These are phyloP conservation scores for Laterallus jamaicensis DNA, from an alignment of 2,113 vertebrate species.

Conservation along the genomic window DNA sequence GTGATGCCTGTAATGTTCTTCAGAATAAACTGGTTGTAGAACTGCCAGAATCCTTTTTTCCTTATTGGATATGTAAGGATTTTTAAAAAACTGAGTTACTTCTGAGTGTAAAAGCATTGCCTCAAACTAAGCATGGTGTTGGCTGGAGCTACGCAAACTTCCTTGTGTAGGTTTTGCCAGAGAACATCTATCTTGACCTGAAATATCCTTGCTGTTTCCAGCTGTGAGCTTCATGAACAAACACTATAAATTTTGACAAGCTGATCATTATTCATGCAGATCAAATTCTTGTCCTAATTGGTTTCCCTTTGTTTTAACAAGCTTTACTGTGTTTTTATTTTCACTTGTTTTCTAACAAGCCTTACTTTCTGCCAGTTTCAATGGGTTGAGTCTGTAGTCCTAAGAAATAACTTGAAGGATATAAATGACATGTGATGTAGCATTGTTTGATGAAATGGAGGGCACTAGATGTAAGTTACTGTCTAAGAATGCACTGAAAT, in stretches of 20 bases:
- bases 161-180: constrained; percentile 47
- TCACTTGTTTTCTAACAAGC: background rate
- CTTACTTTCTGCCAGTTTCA: background rate
- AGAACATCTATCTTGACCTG: constrained; percentile 45
- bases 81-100: background rate
- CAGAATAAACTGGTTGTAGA: background rate
- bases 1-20: background rate
- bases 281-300: constrained; percentile 25
- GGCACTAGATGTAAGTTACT: background rate
- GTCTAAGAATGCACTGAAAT: background rate
- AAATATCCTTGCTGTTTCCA: constrained; percentile 57
- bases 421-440: background rate
- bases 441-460: constrained; percentile 18
- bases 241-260: constrained; percentile 41
- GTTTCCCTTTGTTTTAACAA: constrained; percentile 1
- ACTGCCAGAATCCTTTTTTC: background rate
- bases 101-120: constrained; percentile 16
- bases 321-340: background rate
- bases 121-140: constrained; percentile 12
- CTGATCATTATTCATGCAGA: constrained; percentile 34
- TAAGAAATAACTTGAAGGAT: constrained; percentile 19
- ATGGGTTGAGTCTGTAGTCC: background rate
- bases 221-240: constrained; percentile 36
- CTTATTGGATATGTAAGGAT: background rate
- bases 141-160: constrained; percentile 22